Base-by-base conservation (phyloP, 2,888 invertebrate species). In the Andrena bucephala region DNA sequence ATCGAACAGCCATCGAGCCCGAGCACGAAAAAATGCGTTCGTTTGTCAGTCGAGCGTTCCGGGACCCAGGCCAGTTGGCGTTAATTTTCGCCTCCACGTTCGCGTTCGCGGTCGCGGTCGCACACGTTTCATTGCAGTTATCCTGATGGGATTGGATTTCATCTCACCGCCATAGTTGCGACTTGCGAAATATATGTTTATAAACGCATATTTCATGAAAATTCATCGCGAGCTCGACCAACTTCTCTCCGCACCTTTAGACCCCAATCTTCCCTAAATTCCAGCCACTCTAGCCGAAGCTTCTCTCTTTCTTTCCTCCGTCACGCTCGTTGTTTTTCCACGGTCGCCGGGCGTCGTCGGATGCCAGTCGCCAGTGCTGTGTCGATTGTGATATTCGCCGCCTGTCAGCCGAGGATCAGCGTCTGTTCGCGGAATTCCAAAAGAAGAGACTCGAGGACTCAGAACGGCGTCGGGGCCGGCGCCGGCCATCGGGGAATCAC, bases 21-120 rank as follows among this genome's bases (percentile, higher is more conserved):
- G 63, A 68, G 42, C 16, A 42, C 42, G 42, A 42, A 42, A 42
- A 85, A 77, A 85, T 85, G 77, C 74, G 60, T 24, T 42, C 31
- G 60, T 36, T 42, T 20, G 10, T 36, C 33, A 36, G 36, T 27
- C 50, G 52, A 16, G 24, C 50, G 42, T 52, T 31, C 70, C 42
- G 42, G 42, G 42, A 5, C 16, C 42, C 16, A 42, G 42, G 1
- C 42, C 42, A 42, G 42, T 42, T 42, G 42, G 42, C 42, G 42
- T 42, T 42, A 42, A 42, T 42, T 42, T 16, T 42, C 42, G 31
- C 31, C 13, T 33, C 31, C 63, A 5, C 67, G n/a, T 27, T 29
- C 20, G 1, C n/a, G 29, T 50, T 24, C 59, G 31, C 48, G 29
- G 0, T 33, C 73, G 33, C 8, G 24, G 10, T 16, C 31, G 16